These are phyloP conservation scores for Pseudomyrmex cubaensis DNA, from an alignment of 1,140 invertebrate species.

Conservation along the genomic window DNA sequence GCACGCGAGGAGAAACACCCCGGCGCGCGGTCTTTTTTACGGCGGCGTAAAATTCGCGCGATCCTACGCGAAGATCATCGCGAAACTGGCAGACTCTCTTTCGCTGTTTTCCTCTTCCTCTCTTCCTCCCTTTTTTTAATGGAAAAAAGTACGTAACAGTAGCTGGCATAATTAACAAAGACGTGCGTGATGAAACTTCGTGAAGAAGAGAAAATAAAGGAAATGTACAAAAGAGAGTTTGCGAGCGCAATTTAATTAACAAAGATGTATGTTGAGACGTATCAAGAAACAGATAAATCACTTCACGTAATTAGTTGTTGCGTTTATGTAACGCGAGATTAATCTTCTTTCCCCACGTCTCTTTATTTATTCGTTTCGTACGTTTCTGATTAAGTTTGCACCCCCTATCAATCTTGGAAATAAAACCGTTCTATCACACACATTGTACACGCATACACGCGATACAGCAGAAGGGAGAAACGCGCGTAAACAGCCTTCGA, in stretches of 20 bases:
- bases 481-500: neutral
- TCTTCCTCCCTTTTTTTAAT: neutral
- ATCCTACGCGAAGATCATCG: slow-evolving; percentile 9
- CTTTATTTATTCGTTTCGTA: neutral
- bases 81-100: slow-evolving; percentile 9
- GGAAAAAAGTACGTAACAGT: neutral
- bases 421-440: neutral
- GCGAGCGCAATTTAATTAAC: too few relatives aligned
- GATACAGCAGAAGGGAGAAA: neutral
- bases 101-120: neutral
- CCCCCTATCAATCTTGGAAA: neutral
- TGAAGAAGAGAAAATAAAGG: neutral
- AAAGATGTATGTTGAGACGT: neutral
- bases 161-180: slow-evolving; percentile 6
- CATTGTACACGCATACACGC: neutral
- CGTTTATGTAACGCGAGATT: neutral
- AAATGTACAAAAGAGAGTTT: neutral
- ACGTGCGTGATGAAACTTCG: neutral
- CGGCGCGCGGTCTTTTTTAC: slow-evolving; percentile 9
- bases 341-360: neutral
- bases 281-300: neutral
- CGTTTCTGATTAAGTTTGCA: neutral
- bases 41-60: slow-evolving; percentile 3
- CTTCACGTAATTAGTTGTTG: slow-evolving; percentile 19
- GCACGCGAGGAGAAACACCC: neutral